Evolutionary conservation across 2,113 vertebrate species (phyloP).

Genomic region (Uria aalge): DNA sequence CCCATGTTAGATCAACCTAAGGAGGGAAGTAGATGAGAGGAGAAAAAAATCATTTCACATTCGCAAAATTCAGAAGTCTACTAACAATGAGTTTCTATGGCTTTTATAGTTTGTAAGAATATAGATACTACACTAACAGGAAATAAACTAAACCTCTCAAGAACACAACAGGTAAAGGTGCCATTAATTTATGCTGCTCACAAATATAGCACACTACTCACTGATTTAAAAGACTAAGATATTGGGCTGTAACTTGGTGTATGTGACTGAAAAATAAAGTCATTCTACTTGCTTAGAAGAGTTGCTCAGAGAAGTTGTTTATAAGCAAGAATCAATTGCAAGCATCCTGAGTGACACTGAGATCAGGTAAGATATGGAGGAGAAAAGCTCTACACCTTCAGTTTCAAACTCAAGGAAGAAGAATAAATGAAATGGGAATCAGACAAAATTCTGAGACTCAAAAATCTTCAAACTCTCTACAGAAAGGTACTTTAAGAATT

Average conservation of each 20-base stretch:
- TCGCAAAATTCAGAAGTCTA: not conserved
- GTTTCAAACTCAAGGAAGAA: not conserved
- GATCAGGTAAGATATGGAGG: not conserved
- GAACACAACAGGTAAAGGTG: not conserved
- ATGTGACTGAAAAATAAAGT: not conserved
- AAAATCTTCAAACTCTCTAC: not conserved
- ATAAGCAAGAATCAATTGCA: not conserved
- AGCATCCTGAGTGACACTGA: not conserved
- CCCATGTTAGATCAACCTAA: conserved; percentile 94
- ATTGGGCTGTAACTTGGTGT: not conserved
- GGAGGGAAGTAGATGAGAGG: not conserved
- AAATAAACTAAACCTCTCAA: not conserved
- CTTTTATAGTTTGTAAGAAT: not conserved
- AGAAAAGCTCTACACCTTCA: not conserved
- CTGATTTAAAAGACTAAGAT: not conserved
- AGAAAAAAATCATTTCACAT: not conserved
- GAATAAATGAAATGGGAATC: not conserved
- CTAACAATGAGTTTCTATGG: not conserved
- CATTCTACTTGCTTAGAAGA: not conserved
- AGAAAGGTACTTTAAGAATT: not conserved
- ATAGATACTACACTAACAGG: not conserved
- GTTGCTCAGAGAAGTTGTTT: not conserved
- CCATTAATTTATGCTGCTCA: not conserved
- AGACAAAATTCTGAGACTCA: not conserved
- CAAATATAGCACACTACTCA: not conserved